These are phyloP conservation scores for Clostera curtula DNA, from an alignment of 2,888 invertebrate species.

Conservation along the genomic window DNA sequence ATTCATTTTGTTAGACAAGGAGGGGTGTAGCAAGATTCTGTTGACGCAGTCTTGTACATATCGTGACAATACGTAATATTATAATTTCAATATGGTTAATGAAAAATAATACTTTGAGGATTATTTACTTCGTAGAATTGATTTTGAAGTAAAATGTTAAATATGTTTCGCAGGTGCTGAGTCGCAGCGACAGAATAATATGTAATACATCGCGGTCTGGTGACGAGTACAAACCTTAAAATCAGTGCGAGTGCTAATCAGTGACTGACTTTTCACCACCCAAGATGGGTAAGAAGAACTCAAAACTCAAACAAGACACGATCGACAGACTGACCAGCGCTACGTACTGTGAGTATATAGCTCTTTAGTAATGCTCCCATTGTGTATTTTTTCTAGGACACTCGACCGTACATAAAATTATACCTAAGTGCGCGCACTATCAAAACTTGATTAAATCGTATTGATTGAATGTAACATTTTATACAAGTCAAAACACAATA, in stretches of 20 bases:
- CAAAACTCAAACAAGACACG: conserved; percentile 96
- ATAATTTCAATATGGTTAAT: conserved; percentile 13
- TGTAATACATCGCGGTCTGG: conserved; percentile 45
- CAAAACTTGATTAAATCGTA: too few species aligned
- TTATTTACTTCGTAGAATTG: neutral
- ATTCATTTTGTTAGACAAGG: conserved; percentile 24
- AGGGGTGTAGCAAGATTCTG: conserved; percentile 22
- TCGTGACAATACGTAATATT: conserved; percentile 32
- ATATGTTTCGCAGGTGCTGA: conserved; percentile 46
- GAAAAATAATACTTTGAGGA: conserved; percentile 10
- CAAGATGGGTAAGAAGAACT: conserved; percentile 96
- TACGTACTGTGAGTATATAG: conserved; percentile 89
- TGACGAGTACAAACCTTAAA: conserved; percentile 27
- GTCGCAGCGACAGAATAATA: conserved; percentile 39
- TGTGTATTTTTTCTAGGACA: too few species aligned
- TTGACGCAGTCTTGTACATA: conserved; percentile 33
- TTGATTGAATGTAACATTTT: too few species aligned
- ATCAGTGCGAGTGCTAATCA: conserved; percentile 27
- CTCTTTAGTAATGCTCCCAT: too few species aligned
- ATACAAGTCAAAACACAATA: too few species aligned
- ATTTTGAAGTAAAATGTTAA: conserved; percentile 2
- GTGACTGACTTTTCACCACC: conserved; percentile 19
- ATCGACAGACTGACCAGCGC: conserved; percentile 93
- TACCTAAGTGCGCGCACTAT: too few species aligned
- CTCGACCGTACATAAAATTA: too few species aligned